Conservation (phyloP, 2,113 vertebrate genomes). For the Chaetura pelagica region DNA sequence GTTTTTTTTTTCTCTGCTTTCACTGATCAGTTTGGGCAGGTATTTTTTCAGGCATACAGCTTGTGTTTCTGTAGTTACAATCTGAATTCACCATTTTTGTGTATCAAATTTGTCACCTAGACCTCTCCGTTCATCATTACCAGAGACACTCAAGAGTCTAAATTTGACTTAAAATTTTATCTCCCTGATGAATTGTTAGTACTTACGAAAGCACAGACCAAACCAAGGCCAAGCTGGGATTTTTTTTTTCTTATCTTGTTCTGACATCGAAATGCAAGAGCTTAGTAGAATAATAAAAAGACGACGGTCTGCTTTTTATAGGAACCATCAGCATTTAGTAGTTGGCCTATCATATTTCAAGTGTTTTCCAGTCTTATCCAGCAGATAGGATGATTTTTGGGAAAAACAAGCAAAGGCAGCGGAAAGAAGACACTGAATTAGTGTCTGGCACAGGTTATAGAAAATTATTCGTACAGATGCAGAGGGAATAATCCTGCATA, state of each 20-base stretch:
- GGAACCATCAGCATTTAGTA: not conserved
- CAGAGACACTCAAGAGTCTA: not conserved
- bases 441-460: not conserved
- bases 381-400: not conserved
- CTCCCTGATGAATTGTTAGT: not conserved
- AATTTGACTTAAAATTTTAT: not conserved
- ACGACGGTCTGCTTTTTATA: not conserved
- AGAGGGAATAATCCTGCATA: not conserved
- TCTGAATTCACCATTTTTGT: not conserved
- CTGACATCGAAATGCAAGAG: not conserved
- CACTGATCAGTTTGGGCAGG: not conserved
- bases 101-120: not conserved
- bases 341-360: not conserved
- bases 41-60: not conserved
- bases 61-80: not conserved
- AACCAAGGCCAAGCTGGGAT: not conserved
- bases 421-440: not conserved
- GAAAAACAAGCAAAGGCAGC: not conserved
- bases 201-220: not conserved
- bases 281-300: not conserved
- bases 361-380: not conserved
- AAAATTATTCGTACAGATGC: not conserved
- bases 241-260: not conserved
- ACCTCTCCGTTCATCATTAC: not conserved
- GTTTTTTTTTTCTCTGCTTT: not conserved